Evolutionary conservation across 2,113 vertebrate genomes (phyloP).

Genomic region (Ptilonorhynchus violaceus): DNA sequence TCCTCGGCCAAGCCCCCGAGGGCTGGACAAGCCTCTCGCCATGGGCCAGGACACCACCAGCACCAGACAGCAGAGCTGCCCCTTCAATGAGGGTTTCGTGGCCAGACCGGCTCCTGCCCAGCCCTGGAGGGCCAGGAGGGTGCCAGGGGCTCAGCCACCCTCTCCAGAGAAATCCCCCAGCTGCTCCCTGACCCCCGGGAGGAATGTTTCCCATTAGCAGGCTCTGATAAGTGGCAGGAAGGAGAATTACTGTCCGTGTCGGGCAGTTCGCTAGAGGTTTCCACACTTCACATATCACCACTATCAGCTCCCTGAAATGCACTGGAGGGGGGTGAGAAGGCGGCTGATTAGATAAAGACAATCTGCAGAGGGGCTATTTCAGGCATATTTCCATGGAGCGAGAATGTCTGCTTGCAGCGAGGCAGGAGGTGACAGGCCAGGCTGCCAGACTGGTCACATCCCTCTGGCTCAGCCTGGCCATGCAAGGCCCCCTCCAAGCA

Average conservation of each 20-base stretch:
- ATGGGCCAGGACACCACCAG: background rate
- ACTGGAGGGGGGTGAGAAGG: background rate
- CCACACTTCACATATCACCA: conserved; percentile 48
- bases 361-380: conserved; percentile 62
- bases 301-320: conserved; percentile 66
- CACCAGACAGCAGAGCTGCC: background rate
- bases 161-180: background rate
- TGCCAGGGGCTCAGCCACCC: background rate
- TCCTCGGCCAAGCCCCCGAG: background rate
- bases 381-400: conserved; percentile 66
- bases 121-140: background rate
- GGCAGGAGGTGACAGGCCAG: conserved; percentile 38
- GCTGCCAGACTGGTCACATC: background rate
- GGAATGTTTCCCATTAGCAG: conserved; percentile 58
- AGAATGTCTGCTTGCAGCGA: background rate
- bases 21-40: background rate
- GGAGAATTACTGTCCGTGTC: conserved; percentile 1
- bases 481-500: background rate
- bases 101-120: background rate
- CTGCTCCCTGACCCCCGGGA: background rate
- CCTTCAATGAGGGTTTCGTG: background rate
- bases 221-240: conserved; percentile 65
- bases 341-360: conserved; percentile 64
- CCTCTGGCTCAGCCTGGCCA: background rate
- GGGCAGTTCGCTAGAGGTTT: background rate